Conservation (phyloP, 2,797 vertebrate species). For the Epinephelus coioides region DNA sequence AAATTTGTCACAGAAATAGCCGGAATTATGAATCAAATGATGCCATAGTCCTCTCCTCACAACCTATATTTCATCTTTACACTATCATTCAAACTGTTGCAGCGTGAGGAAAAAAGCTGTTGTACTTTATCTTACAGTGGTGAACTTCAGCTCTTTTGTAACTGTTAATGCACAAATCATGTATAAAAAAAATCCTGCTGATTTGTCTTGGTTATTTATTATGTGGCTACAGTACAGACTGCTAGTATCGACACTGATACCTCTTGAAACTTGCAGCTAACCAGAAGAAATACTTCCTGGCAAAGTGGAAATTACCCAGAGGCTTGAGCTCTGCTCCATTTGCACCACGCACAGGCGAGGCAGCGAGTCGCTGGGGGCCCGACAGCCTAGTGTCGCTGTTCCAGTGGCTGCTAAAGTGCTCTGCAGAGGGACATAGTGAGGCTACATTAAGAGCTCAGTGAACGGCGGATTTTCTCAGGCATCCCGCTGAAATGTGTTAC, state of each 20-base stretch:
- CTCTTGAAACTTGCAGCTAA: slow-evolving; percentile 6
- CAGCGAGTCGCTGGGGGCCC: background rate
- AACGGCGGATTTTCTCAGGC: slow-evolving; percentile 30
- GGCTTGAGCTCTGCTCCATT: slow-evolving; percentile 21
- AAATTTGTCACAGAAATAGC: no score
- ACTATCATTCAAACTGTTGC: background rate
- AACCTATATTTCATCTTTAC: no score
- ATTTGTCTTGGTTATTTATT: background rate
- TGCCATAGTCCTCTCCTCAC: no score
- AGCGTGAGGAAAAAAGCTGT: background rate
- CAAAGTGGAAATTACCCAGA: slow-evolving; percentile 4
- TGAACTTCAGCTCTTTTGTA: background rate
- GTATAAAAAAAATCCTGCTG: background rate
- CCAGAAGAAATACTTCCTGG: background rate
- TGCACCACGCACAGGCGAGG: background rate
- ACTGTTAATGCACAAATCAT: background rate
- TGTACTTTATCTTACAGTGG: no score
- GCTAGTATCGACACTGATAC: background rate
- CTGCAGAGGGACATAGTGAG: slow-evolving; percentile 35
- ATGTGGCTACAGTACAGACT: background rate
- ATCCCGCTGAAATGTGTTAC: slow-evolving; percentile 23
- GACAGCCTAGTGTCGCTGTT: background rate
- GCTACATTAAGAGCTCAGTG: slow-evolving; percentile 22
- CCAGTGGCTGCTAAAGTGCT: slow-evolving; percentile 34
- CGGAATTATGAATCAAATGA: no score